Evolutionary conservation across 2,113 vertebrate species (phyloP).

Genomic region (Catharus bicknelli): DNA sequence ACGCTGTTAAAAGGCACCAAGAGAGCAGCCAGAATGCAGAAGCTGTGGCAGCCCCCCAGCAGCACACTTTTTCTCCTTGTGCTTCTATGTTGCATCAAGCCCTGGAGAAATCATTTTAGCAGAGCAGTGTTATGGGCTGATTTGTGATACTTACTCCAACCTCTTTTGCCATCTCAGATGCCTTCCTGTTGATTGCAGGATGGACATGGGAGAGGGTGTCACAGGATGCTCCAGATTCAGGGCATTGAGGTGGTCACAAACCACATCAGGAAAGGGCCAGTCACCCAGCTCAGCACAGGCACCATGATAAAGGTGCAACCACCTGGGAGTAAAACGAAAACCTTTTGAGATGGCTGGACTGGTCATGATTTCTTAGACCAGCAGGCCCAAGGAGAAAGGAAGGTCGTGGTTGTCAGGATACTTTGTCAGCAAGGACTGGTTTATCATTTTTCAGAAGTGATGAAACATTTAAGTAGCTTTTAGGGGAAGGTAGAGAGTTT

Average conservation of each 20-base stretch:
- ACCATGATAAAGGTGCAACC: not conserved
- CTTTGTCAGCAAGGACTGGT: not conserved
- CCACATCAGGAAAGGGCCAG: rapidly evolving
- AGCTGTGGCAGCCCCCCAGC: not conserved
- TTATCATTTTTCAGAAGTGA: not conserved
- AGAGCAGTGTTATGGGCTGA: not conserved
- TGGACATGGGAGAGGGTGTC: not conserved
- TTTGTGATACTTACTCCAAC: not conserved
- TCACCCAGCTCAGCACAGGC: rapidly evolving
- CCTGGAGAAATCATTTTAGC: not conserved
- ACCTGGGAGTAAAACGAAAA: not conserved
- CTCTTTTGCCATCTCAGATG: not conserved
- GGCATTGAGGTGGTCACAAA: not conserved
- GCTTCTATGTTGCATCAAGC: not conserved
- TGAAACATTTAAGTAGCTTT: not conserved
- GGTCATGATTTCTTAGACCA: not conserved
- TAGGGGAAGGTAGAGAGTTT: not conserved
- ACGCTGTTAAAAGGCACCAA: not conserved
- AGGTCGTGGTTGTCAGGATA: rapidly evolving
- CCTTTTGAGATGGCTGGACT: not conserved
- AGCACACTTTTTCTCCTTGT: not conserved
- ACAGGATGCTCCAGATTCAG: not conserved
- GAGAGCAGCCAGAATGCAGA: not conserved
- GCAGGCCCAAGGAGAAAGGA: not conserved
- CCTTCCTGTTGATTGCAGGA: not conserved